Conservation (phyloP, 2,888 invertebrate genomes). For the Oligia latruncula region DNA sequence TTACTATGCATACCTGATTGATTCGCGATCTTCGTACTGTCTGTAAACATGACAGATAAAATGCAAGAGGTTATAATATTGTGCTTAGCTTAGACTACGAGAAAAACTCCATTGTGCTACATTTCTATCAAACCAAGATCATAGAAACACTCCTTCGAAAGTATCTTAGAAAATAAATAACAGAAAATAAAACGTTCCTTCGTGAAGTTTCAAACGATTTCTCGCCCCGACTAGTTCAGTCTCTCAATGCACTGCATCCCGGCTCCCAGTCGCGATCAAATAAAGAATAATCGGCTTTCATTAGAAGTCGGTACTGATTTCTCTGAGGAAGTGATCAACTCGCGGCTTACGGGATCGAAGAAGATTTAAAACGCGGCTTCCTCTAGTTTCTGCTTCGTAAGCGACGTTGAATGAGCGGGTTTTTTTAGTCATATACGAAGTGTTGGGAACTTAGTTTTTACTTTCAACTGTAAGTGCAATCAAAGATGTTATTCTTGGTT, state of each 20-base stretch:
- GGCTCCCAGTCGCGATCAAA: conserved; percentile 63
- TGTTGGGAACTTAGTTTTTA: background rate
- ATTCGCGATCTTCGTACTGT: background rate
- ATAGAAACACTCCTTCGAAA: conserved; percentile 6
- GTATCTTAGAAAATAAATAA: conserved; percentile 27
- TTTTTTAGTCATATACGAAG: conserved; percentile 23
- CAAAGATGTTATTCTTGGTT: background rate
- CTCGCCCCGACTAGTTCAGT: conserved; percentile 58
- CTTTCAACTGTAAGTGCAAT: conserved; percentile 1
- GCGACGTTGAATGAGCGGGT: conserved; percentile 53
- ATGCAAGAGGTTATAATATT: background rate
- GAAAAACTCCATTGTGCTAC: background rate
- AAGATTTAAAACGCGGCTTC: conserved; percentile 70
- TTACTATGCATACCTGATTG: background rate
- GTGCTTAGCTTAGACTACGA: background rate
- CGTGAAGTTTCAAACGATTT: conserved; percentile 60
- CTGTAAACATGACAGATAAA: background rate
- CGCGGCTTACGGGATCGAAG: conserved; percentile 68
- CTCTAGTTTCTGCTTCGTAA: conserved; percentile 58
- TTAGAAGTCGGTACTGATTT: conserved; percentile 74
- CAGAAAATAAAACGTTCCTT: conserved; percentile 43
- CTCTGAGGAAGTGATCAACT: conserved; percentile 72
- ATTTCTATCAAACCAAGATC: conserved; percentile 6
- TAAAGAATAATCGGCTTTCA: conserved; percentile 77
- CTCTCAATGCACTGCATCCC: conserved; percentile 61